Evolutionary conservation across 2,797 vertebrate species (phyloP), one percentile per base, ranked within the genome.

Genomic region (Astyanax mexicanus): DNA sequence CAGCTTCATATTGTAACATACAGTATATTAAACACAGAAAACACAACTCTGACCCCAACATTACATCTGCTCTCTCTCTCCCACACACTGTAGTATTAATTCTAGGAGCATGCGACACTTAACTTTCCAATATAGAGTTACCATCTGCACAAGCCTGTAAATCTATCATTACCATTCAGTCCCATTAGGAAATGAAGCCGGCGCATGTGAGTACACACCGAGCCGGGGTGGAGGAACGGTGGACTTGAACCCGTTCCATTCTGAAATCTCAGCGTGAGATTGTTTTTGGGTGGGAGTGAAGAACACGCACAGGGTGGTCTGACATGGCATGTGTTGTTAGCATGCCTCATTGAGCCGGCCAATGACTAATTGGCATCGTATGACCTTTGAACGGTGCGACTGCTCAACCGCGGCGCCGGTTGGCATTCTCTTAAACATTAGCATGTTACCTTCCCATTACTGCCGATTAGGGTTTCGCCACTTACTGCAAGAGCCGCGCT

Each of bases 11-110:
- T n/a, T n/a, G n/a, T n/a, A n/a, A n/a, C n/a, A n/a, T n/a, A 61
- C 35, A 83, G n/a, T 83, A 78, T 70, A 80, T 40, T 23, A 47
- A 67, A 51, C 70, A 45, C 42, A 29, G 27, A 47, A 47, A 32
- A 29, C 13, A 44, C 61, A 19, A 44, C 49, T 25, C 42, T 69
- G 12, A 49, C n/a, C 61, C 17, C 58, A 47, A 66, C 49, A 17
- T 15, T 13, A 27, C 23, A 55, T 40, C 64, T 58, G 52, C 35
- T n/a, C 47, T 32, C 29, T 2, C 29, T 32, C 29, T 2, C 29
- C 32, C 29, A 32, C 29, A 32, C 29, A 45, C n/a, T 29, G 23
- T 9, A 45, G 32, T 47, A 27, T 42, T 44, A 70, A 77, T 15
- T 25, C 25, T 15, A 11, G 40, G 2, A 45, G 17, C 32, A 4